These are phyloP conservation scores for Solenodon paradoxus DNA, from an alignment of 2,113 vertebrate genomes.

Conservation along the genomic window DNA sequence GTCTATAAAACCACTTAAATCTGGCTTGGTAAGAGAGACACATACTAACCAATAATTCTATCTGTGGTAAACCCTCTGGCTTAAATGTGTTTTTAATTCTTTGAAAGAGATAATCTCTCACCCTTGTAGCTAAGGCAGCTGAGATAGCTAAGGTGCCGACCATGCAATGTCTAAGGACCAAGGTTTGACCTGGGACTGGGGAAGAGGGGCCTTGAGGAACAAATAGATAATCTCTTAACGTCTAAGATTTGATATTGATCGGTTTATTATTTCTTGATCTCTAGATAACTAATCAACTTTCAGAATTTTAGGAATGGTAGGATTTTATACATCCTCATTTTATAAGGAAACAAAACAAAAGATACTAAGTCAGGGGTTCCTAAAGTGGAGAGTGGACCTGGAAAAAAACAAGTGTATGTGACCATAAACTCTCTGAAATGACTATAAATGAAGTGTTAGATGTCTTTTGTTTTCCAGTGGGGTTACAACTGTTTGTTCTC, in stretches of 20 bases:
- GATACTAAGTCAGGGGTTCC: background rate
- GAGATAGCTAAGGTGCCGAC: too few species aligned
- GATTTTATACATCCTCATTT: background rate
- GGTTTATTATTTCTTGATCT: conserved; percentile 3
- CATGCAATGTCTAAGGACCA: too few species aligned
- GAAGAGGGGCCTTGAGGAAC: too few species aligned
- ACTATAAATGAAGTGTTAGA: background rate
- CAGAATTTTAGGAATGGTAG: background rate
- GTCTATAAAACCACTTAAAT: background rate
- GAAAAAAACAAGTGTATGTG: background rate
- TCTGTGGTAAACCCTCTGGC: background rate
- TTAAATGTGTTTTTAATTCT: background rate
- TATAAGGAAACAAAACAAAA: background rate
- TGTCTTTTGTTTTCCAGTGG: background rate
- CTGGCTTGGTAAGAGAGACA: background rate
- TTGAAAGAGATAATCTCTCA: too few species aligned
- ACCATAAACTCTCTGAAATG: background rate
- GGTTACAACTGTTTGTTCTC: background rate
- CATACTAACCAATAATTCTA: background rate
- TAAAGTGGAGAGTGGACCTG: background rate
- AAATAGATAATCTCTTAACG: background rate
- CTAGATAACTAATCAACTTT: background rate
- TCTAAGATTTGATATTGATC: background rate
- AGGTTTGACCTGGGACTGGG: too few species aligned
- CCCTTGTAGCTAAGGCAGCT: too few species aligned